Evolutionary conservation across 2,888 invertebrate species (phyloP).

Genomic region (Tachina grossa): DNA sequence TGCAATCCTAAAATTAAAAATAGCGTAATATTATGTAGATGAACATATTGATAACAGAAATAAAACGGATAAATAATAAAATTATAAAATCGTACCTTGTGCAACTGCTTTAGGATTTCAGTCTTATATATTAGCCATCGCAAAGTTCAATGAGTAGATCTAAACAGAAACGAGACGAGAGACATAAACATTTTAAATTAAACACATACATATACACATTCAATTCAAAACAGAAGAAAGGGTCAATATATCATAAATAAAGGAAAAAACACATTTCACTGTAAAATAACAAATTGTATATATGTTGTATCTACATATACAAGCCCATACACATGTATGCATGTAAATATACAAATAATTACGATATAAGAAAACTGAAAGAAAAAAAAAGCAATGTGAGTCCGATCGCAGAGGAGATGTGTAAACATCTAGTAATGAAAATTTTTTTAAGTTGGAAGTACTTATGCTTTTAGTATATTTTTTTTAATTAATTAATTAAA

Average conservation of each 20-base stretch:
- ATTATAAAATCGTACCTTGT: conserved; percentile 78
- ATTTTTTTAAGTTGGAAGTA: no score
- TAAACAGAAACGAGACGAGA: conserved; percentile 80
- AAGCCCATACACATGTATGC: neutral
- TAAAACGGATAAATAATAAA: conserved; percentile 16
- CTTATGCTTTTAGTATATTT: no score
- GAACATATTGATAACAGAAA: neutral
- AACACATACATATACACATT: conserved; percentile 15
- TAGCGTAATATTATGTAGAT: no score
- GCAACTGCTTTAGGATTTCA: conserved; percentile 81
- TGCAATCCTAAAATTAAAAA: no score
- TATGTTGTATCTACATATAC: neutral
- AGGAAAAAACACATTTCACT: neutral
- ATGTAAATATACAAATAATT: neutral
- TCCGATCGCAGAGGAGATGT: no score
- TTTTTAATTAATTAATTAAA: no score
- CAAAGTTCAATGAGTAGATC: conserved; percentile 82
- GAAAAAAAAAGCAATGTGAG: no score
- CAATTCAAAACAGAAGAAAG: conserved; percentile 54
- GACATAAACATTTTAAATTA: conserved; percentile 72
- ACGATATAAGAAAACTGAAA: conserved; percentile 13
- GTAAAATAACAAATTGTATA: neutral
- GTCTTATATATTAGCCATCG: conserved; percentile 82
- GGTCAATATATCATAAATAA: neutral
- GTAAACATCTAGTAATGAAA: no score